Conservation (phyloP, 1,140 invertebrate genomes). For the Lerema accius region DNA sequence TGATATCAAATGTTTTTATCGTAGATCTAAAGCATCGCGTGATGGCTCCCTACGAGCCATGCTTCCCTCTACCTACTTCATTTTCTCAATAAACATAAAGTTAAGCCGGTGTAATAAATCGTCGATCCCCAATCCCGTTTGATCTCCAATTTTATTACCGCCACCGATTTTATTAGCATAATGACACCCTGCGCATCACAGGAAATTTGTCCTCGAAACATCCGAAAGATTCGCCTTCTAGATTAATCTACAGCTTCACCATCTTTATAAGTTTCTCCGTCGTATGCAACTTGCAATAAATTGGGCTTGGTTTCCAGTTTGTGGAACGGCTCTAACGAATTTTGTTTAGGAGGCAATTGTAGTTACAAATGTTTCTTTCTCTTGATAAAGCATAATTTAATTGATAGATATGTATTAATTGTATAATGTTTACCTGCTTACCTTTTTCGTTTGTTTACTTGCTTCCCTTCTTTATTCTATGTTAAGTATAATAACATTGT, state of each 20-base stretch:
- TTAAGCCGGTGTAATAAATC: slow-evolving; percentile 28
- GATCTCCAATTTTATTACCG: slow-evolving; percentile 33
- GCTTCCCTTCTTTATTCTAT: too few species aligned
- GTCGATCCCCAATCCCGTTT: slow-evolving; percentile 28
- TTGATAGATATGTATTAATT: too few species aligned
- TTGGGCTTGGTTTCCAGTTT: neutral
- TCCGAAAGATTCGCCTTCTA: slow-evolving; percentile 6
- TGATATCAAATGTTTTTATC: neutral
- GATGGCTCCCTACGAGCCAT: neutral
- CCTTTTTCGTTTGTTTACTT: too few species aligned
- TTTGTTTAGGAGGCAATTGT: too few species aligned
- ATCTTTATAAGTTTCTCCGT: neutral
- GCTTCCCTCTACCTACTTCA: slow-evolving; percentile 15
- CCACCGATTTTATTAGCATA: slow-evolving; percentile 33
- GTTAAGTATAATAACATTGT: too few species aligned
- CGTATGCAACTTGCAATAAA: neutral
- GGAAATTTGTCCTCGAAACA: slow-evolving; percentile 15
- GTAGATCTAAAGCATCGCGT: neutral
- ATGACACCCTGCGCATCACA: slow-evolving; percentile 21
- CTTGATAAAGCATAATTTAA: too few species aligned
- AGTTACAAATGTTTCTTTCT: too few species aligned
- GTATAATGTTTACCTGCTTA: too few species aligned
- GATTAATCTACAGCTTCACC: neutral
- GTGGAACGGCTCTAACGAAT: neutral
- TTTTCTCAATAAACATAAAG: slow-evolving; percentile 30